Evolutionary conservation across 1,140 invertebrate genomes (phyloP), one percentile per base, ranked within the genome.

Genomic region (Samia ricini): DNA sequence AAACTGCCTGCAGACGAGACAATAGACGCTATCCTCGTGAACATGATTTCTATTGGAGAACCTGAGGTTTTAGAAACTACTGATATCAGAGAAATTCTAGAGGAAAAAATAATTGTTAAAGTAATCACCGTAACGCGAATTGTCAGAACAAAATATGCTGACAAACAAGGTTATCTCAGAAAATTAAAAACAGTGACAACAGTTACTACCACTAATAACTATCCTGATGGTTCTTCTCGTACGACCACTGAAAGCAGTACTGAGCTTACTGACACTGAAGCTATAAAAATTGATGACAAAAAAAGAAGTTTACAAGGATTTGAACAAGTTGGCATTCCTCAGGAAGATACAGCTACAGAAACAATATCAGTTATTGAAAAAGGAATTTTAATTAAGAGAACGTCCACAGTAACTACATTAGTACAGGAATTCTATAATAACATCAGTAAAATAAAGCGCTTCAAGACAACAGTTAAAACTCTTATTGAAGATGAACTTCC

Each of bases 161-260:
- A 91, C 76, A 66, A 63, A 29, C 33, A 79, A 57, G 76, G 75
- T 22, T 66, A 69, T 55, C 61, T 84, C n/a, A 79, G 69, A 60
- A 91, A 91, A 78, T 63, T 90, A 42, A 91, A 91, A 70, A 89
- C 76, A 2, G 79, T 81, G 6, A 85, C 79, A 56, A 81, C 72
- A 33, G 62, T 89, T 10, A 86, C 85, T n/a, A 90, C 88, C 22
- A 87, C 83, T 52, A 85, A 91, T 68, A 76, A 82, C 55, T 91
- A 90, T 71, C 89, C 90, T 19, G 89, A 91, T 71, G 88, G 88
- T 29, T 90, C 86, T 33, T 80, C 87, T n/a, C 79, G 75, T 58
- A 85, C 78, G 12, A 83, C 83, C 62, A 69, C 87, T 48, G 85
- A 88, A 36, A 80, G 69, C 20, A 86, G 70, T 63, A 85, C 78